Evolutionary conservation across 1,140 invertebrate genomes (phyloP).

Genomic region (Zaprionus vittiger): DNA sequence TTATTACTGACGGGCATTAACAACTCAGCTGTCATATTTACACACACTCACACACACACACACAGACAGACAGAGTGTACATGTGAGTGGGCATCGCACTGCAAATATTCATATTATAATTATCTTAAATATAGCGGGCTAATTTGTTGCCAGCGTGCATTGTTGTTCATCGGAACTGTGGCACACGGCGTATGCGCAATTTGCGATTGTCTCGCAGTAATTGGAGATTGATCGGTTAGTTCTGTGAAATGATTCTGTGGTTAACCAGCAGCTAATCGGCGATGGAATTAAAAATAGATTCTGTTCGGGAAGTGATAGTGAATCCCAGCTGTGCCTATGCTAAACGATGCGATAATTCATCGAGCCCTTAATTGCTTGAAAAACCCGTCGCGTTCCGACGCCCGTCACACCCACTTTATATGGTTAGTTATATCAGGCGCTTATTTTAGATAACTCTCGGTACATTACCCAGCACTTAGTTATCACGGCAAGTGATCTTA

Average conservation of each 20-base stretch:
- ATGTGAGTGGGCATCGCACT: slow-evolving; percentile 33
- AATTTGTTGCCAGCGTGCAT: slow-evolving; percentile 2
- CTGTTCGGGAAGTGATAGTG: slow-evolving; percentile 9
- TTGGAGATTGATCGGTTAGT: slow-evolving; percentile 12
- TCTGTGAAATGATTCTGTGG: slow-evolving; percentile 27
- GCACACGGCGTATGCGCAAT: slow-evolving; percentile 47
- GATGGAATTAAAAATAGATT: slow-evolving; percentile 23
- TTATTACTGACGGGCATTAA: slow-evolving; percentile 38
- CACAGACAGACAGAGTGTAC: neutral
- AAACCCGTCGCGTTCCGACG: slow-evolving; percentile 50
- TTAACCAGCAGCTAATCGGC: slow-evolving; percentile 9
- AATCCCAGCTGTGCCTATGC: slow-evolving; percentile 33
- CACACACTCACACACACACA: slow-evolving; percentile 9
- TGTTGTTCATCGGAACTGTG: slow-evolving; percentile 6
- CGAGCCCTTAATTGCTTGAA: slow-evolving; percentile 63
- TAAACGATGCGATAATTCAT: slow-evolving; percentile 69
- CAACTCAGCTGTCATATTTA: slow-evolving; percentile 43
- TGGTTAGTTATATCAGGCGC: neutral
- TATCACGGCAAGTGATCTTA: slow-evolving; percentile 35
- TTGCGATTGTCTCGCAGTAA: slow-evolving; percentile 13
- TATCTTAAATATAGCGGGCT: slow-evolving; percentile 32
- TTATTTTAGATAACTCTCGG: slow-evolving; percentile 1
- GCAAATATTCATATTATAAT: slow-evolving; percentile 38
- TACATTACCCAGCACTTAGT: slow-evolving; percentile 26
- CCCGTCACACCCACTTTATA: slow-evolving; percentile 33